Conservation (phyloP, 2,888 invertebrate genomes). For the Artemia sp. region DNA sequence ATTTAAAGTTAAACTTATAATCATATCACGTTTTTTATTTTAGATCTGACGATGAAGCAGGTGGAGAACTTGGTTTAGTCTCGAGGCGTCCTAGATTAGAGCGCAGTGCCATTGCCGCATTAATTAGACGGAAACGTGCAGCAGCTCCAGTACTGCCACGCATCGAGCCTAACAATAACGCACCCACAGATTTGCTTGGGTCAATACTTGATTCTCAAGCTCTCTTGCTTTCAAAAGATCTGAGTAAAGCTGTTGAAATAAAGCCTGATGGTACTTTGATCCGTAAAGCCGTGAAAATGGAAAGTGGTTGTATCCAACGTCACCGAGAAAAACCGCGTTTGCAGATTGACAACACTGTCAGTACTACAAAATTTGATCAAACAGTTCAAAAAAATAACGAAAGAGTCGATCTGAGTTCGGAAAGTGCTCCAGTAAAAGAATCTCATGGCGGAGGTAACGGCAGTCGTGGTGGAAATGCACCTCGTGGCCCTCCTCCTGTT, state of each 20-base stretch:
- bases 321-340: neutral
- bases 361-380: neutral
- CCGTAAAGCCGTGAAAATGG: conserved; percentile 22
- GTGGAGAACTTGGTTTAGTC: conserved; percentile 25
- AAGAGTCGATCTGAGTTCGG: neutral
- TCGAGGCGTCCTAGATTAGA: neutral
- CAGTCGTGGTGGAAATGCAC: neutral
- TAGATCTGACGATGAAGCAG: conserved; percentile 36
- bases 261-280: conserved; percentile 31
- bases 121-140: conserved; percentile 20
- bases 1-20: too few relatives aligned
- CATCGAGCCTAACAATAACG: conserved; percentile 19
- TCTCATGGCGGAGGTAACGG: neutral
- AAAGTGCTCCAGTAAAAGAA: conserved; percentile 8
- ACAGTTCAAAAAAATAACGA: neutral
- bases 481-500: conserved; percentile 1
- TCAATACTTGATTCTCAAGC: conserved; percentile 32
- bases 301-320: neutral
- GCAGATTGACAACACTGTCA: neutral
- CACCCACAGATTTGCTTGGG: conserved; percentile 31
- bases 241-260: conserved; percentile 30
- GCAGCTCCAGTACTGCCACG: conserved; percentile 18
- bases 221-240: conserved; percentile 28
- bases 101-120: neutral
- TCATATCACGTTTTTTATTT: conserved; percentile 20